Evolutionary conservation across 2,113 vertebrate genomes (phyloP), one percentile per base, ranked within the genome.

Genomic region (Rhea pennata): DNA sequence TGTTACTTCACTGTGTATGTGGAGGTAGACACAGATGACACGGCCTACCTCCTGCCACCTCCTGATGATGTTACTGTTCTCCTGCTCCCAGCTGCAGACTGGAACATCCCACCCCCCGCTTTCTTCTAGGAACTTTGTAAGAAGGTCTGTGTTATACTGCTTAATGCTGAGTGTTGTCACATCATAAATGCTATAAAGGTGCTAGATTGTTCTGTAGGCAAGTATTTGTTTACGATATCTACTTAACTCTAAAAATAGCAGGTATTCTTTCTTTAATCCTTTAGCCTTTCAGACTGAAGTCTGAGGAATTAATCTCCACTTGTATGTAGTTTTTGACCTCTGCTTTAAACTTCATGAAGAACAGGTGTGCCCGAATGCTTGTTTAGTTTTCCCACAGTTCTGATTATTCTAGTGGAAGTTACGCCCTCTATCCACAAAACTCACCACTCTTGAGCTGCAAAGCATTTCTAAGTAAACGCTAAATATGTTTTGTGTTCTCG

Each of bases 1-100:
- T 36, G 36, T 36, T 36, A 36, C 36, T 36, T 36, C 40, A 29
- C 24, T 69, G 24, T 8, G 54, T 0, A 0, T 19, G 24, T 36
- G 12, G 27, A 80, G 23, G 17, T 51, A 29, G 14, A 36, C 27
- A 53, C 11, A 23, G 6, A 33, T 15, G 6, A 79, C 2, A 15
- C 26, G n/a, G 17, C 23, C 46, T 50, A 21, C 16, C 44, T 58
- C 56, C 56, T 17, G 56, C 56, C 10, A 31, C 56, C 56, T 58
- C 16, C 29, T 78, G 40, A 24, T 58, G 54, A 44, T 4, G 20
- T 20, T 61, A 40, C 40, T 0, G 1, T 70, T 27, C 61, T 53
- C 26, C 23, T 54, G 64, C 17, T 91, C 22, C 31, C 58, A 56
- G 21, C 23, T 2, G 0, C 27, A 54, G 44, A n/a, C 27, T n/a